Evolutionary conservation across 2,113 vertebrate genomes (phyloP), one percentile per base, ranked within the genome.

Genomic region (Xenopus borealis): DNA sequence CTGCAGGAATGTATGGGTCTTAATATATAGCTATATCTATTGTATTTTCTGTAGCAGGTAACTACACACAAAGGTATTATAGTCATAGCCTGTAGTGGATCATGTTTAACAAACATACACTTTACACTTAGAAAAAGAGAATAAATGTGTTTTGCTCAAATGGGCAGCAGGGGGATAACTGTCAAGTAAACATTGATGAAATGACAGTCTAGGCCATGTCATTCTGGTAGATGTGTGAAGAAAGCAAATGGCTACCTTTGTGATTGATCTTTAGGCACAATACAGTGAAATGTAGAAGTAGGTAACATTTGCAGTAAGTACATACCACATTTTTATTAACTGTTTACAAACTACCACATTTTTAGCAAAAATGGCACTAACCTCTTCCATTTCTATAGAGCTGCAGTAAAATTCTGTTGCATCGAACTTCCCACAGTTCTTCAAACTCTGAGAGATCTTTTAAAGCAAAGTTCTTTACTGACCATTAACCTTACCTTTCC

Each of bases 201-300:
- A 71, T 95, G 95, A 72, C 88, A 86, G 27, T 89, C 89, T 8
- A 93, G 88, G 84, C 94, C 88, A 3, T 96, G 94, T 88, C 88
- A 88, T 40, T 27, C 81, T 79, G 94, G 94, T 53, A 88, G 55
- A 75, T 98, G 95, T 72, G 78, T 92, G n/a, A 88, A 93, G 67
- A 85, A 81, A 64, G 75, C 88, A 62, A 89, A 87, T 81, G 84
- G 85, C 78, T 96, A 95, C 81, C 86, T 85, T 79, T 98, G 94
- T 72, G 75, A 89, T 80, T 98, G 95, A 75, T 90, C 93, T 3
- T 81, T 85, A 44, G 94, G 90, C 33, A 40, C 8, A 6, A 40
- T 7, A 40, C 23, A 79, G 92, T 27, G 75, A 91, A 89, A 85
- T 94, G 95, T 95, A 83, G 79, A 74, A 79, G 66, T 40, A 6